Evolutionary conservation across 2,888 invertebrate genomes (phyloP).

Genomic region (Coenonympha glycerion): DNA sequence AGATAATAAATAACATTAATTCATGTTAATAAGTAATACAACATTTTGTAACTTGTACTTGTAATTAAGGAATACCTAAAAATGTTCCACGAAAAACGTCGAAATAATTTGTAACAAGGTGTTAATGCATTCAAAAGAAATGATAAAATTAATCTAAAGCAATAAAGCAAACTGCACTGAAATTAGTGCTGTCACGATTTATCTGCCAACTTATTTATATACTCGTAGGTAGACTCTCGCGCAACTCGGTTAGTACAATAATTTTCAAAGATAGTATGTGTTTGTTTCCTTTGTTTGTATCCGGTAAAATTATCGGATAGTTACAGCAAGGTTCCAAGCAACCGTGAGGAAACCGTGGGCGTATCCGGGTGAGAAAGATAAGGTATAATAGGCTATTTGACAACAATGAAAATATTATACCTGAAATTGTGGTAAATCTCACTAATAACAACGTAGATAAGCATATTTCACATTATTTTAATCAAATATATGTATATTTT

Average conservation of each 20-base stretch:
- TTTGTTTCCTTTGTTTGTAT: slow-evolving; percentile 1
- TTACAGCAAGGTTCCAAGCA: too few species aligned
- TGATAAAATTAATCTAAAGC: slow-evolving; percentile 21
- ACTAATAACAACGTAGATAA: too few species aligned
- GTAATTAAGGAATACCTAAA: neutral
- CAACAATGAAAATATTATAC: too few species aligned
- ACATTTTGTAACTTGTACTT: neutral
- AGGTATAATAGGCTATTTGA: too few species aligned
- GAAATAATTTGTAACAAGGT: slow-evolving; percentile 14
- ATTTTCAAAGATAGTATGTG: slow-evolving; percentile 33
- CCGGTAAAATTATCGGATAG: neutral
- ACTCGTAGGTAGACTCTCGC: slow-evolving; percentile 16
- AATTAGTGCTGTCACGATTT: slow-evolving; percentile 30
- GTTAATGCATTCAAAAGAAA: slow-evolving; percentile 28
- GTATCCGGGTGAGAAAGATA: too few species aligned
- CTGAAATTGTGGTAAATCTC: too few species aligned
- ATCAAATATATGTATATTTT: too few species aligned
- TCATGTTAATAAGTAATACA: too few species aligned
- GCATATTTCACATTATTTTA: too few species aligned
- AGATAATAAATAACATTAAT: too few species aligned
- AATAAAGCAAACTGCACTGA: slow-evolving; percentile 30
- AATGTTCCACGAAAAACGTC: neutral
- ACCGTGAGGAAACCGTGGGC: too few species aligned
- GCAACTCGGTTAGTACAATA: slow-evolving; percentile 30
- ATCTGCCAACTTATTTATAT: slow-evolving; percentile 30